Conservation (phyloP, 35 echinoderm and acorn worm genomes). For the Amphiura filiformis region DNA sequence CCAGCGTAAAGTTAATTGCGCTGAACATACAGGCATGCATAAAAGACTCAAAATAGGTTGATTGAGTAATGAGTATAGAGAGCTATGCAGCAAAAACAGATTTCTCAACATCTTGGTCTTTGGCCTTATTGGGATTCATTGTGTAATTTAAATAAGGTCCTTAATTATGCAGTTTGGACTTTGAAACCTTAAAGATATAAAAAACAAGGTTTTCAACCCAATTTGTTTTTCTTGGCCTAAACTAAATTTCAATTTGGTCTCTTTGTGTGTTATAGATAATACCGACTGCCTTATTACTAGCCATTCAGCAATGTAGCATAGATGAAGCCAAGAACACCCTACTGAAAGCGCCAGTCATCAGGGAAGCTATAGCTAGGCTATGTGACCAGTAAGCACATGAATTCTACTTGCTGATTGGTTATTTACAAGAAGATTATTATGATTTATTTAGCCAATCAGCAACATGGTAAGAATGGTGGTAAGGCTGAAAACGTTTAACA, state of each 20-base stretch:
- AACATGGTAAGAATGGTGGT: too few species aligned
- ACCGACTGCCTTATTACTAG: conserved; percentile 15
- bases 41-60: too few species aligned
- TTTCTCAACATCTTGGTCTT: too few species aligned
- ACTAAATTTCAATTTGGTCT: background rate
- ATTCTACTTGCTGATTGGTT: too few species aligned
- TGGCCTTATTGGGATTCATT: background rate
- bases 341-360: conserved; percentile 26
- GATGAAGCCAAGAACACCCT: conserved; percentile 18
- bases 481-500: too few species aligned
- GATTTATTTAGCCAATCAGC: too few species aligned
- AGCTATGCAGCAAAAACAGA: too few species aligned
- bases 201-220: background rate
- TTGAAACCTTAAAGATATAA: background rate
- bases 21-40: too few species aligned
- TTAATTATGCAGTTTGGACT: background rate
- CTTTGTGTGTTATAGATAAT: background rate
- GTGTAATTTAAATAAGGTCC: background rate
- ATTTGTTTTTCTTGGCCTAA: conserved; percentile 7
- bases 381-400: background rate
- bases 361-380: conserved; percentile 18
- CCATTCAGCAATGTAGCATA: background rate
- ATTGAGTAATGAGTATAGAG: too few species aligned
- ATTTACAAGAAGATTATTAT: too few species aligned
- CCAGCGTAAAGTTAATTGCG: too few species aligned